Conservation (phyloP, 2,888 invertebrate genomes). For the Ormyrus pomaceus region DNA sequence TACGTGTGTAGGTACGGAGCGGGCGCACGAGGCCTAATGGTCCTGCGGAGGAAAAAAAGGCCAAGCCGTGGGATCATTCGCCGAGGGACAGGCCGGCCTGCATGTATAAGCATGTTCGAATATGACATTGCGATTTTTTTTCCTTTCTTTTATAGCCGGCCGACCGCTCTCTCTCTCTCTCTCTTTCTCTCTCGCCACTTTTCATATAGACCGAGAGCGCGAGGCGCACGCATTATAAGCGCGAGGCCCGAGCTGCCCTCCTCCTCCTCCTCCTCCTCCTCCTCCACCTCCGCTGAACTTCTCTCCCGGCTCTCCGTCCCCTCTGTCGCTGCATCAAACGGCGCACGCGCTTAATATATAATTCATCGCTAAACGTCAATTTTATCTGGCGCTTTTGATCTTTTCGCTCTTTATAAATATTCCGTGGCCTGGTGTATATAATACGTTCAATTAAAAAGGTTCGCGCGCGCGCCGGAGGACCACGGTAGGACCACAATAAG, state of each 20-base stretch:
- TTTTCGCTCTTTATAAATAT: constrained; percentile 5
- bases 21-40: constrained; percentile 63
- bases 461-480: not conserved
- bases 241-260: not conserved
- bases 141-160: constrained; percentile 56
- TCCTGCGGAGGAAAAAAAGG: constrained; percentile 62
- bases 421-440: no score
- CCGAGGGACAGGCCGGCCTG: constrained; percentile 23
- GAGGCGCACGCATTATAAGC: constrained; percentile 20
- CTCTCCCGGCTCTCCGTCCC: not conserved
- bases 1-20: constrained; percentile 53
- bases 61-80: constrained; percentile 57
- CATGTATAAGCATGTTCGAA: constrained; percentile 63
- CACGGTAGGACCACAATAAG: no score
- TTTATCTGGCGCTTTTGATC: not conserved
- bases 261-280: not conserved
- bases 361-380: constrained; percentile 41
- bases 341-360: constrained; percentile 4
- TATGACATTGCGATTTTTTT: constrained; percentile 66
- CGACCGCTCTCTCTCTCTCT: not conserved
- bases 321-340: constrained; percentile 4
- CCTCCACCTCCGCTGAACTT: not conserved
- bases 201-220: constrained; percentile 26
- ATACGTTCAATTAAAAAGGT: not conserved
- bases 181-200: constrained; percentile 27